Evolutionary conservation across 2,113 vertebrate genomes (phyloP).

Genomic region (Lucifuga dentata): DNA sequence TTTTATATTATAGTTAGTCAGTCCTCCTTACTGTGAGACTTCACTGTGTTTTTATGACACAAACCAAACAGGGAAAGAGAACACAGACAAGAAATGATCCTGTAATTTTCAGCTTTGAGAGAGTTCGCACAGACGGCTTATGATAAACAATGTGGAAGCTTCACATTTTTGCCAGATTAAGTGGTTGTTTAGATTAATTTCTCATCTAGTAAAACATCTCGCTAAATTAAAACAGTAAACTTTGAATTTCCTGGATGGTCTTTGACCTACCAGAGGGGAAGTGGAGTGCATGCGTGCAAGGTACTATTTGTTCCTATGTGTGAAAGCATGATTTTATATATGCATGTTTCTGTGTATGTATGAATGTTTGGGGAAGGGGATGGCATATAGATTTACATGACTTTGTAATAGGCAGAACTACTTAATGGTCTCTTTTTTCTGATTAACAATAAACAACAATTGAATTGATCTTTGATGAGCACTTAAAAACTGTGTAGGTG

Average conservation of each 20-base stretch:
- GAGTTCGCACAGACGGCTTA: conserved; percentile 80
- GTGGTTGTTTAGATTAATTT: conserved; percentile 76
- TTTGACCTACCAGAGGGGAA: conserved; percentile 75
- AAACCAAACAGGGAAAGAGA: conserved; percentile 59
- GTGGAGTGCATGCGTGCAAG: conserved; percentile 60
- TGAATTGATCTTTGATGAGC: not conserved
- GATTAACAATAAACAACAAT: not conserved
- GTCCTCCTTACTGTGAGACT: conserved; percentile 31
- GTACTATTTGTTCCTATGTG: conserved; percentile 24
- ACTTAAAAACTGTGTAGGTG: not conserved
- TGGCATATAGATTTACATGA: conserved; percentile 9
- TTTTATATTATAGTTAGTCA: conserved; percentile 42
- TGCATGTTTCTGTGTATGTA: conserved; percentile 10
- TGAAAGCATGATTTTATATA: conserved; percentile 16
- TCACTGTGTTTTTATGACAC: conserved; percentile 47
- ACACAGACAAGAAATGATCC: conserved; percentile 60
- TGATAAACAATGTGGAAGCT: conserved; percentile 76
- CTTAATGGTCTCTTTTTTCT: not conserved
- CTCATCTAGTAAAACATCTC: conserved; percentile 79
- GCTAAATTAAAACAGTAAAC: conserved; percentile 83
- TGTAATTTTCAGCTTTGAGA: conserved; percentile 63
- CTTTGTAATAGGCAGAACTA: not conserved
- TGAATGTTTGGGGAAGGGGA: not conserved
- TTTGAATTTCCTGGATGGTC: conserved; percentile 81
- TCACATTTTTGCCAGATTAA: conserved; percentile 80